A percentile compares a stretch with the other conserved stretches of the same genome.
Conservation (phyloP, 2,113 vertebrate genomes). For the Polypterus bichir region DNA sequence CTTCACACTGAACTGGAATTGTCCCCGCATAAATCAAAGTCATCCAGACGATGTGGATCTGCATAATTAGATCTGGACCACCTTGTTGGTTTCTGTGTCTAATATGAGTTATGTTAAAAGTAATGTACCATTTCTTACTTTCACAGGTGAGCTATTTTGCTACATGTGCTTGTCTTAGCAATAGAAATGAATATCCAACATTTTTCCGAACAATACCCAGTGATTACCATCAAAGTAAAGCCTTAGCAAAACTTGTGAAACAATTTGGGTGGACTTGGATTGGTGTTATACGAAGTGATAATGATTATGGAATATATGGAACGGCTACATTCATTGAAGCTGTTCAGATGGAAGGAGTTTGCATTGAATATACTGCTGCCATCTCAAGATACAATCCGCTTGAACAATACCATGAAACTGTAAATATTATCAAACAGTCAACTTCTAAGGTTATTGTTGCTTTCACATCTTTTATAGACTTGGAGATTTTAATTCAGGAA, state of each 20-base stretch:
- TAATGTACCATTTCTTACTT: slow-evolving; percentile 3
- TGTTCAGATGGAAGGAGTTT: slow-evolving; percentile 46
- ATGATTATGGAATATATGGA: slow-evolving; percentile 48
- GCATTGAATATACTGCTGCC: slow-evolving; percentile 45
- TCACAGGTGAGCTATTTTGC: slow-evolving; percentile 58
- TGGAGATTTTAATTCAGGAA: slow-evolving; percentile 40
- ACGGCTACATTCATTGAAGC: slow-evolving; percentile 40
- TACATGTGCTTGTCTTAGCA: slow-evolving; percentile 52
- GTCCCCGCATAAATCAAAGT: no score
- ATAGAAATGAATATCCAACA: slow-evolving; percentile 47
- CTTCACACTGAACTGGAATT: no score
- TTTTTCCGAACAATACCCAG: slow-evolving; percentile 62
- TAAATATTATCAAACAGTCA: slow-evolving; percentile 37
- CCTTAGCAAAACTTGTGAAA: slow-evolving; percentile 45
- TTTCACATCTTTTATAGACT: slow-evolving; percentile 52
- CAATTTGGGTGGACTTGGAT: slow-evolving; percentile 60
- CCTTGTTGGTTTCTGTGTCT: no score
- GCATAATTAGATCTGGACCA: no score
- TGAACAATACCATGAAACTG: slow-evolving; percentile 31
- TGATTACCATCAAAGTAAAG: slow-evolving; percentile 54
- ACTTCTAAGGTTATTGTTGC: slow-evolving; percentile 50
- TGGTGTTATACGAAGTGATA: slow-evolving; percentile 46
- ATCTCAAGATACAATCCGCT: slow-evolving; percentile 39
- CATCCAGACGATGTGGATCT: no score
- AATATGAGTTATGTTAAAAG: no score